Base-by-base conservation (phyloP, 2,797 vertebrate genomes). In the Galago senegalensis region DNA sequence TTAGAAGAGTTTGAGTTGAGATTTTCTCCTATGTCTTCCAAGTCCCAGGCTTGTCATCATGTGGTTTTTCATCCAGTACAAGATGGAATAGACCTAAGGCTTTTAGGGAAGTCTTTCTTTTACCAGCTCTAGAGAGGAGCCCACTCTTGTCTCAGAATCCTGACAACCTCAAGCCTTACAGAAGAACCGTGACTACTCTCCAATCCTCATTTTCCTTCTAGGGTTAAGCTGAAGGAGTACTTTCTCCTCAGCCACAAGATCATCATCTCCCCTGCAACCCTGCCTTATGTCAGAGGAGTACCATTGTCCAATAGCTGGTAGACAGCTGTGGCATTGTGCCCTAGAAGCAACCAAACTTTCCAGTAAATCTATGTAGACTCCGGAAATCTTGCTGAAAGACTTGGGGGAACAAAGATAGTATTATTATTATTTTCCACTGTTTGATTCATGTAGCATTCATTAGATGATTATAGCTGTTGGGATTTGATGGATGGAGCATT, bases 381-480 rank as follows among this genome's bases (percentile, higher is more conserved):
- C 58, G 49, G 61, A 93, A 96, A 90, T 53, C 70, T 95, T 95
- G 56, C 63, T 97, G 76, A 90, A 91, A 96, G 61, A 31, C 93
- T 85, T 70, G 25, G 75, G 82, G 85, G 72, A 92, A 94, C 69
- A 49, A 73, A 96, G 49, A 79, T 87, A 86, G 96, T 95, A 95
- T 96, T 94, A 95, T 96, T 87, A 84, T 93, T 97, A 93, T 98
- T 97, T 97, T 97, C 80, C 58, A 88, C 63, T 93, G 70, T 72
- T 98, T 96, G 93, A 43, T 97, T 93, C 96, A 82, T 60, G 9
- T 20, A 79, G 69, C 20, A 7, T 90, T 97, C 93, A 97, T 4
- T 20, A 96, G 92, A 95, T 95, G 63, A 94, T 90, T 91, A 76
- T 60, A 97, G 91, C 80, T 91, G 37, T 92, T 97, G 67, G 23